These are phyloP conservation scores for Paralvinella palmiformis DNA, from an alignment of 1,140 invertebrate species.

Conservation along the genomic window DNA sequence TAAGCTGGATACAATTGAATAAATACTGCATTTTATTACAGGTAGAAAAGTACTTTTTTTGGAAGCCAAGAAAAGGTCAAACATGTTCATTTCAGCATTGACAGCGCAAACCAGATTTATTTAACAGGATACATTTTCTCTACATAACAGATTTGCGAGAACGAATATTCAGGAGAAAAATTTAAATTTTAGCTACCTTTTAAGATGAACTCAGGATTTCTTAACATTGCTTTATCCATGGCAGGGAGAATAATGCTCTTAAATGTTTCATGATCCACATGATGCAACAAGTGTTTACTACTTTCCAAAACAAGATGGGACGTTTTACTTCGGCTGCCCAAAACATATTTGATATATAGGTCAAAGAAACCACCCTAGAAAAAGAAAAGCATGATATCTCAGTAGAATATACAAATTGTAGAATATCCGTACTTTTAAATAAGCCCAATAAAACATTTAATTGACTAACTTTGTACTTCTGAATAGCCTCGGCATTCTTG, in stretches of 20 bases:
- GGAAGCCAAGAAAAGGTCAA: too few species aligned
- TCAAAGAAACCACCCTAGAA: background rate
- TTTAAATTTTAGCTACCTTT: constrained; percentile 52
- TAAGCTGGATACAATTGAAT: constrained; percentile 2
- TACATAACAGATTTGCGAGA: too few species aligned
- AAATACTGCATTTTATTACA: too few species aligned
- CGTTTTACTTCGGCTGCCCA: background rate
- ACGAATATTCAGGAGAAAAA: too few species aligned
- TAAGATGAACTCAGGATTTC: constrained; percentile 87
- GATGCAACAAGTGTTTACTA: background rate
- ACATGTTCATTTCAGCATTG: too few species aligned
- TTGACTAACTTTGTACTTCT: constrained; percentile 45
- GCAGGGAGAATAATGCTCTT: constrained; percentile 70
- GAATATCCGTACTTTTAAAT: background rate
- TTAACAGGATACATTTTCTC: too few species aligned
- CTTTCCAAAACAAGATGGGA: background rate
- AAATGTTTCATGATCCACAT: constrained; percentile 50
- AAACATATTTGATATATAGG: background rate
- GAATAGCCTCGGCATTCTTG: constrained; percentile 39
- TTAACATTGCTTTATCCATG: constrained; percentile 83
- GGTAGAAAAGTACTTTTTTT: too few species aligned
- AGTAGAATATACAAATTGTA: background rate
- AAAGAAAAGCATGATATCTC: background rate
- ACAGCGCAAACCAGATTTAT: too few species aligned
- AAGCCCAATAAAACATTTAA: background rate